phyloP scores from a whole-genome alignment of 2,113 vertebrate species.

The Edolisoma coerulescens region DNA sequence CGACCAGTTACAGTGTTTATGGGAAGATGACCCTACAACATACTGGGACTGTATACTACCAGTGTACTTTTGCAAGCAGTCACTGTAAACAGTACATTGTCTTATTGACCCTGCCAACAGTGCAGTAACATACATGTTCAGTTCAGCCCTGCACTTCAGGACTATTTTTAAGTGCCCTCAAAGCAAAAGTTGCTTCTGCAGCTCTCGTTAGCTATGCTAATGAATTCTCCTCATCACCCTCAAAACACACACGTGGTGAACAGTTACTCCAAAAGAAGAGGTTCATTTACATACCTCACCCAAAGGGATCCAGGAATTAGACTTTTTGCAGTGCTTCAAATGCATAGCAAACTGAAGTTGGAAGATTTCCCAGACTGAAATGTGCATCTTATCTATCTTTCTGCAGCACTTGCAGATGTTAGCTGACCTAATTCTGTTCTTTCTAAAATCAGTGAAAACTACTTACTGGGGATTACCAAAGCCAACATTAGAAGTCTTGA shows the following conservation, averaged over 20 bases:
- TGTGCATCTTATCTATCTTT: neutral
- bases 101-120: neutral
- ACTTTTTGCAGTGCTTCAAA: constrained; percentile 15
- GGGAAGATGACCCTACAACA: neutral
- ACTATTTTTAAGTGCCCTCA: neutral
- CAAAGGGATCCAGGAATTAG: neutral
- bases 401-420: neutral
- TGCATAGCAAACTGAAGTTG: neutral
- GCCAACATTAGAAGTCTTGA: neutral
- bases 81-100: neutral
- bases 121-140: neutral
- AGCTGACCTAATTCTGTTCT: neutral
- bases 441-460: neutral
- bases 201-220: neutral
- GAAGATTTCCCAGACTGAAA: neutral
- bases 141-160: neutral
- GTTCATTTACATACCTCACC: neutral
- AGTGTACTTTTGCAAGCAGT: neutral
- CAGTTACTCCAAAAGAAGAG: neutral
- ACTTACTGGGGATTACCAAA: neutral
- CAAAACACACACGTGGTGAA: neutral
- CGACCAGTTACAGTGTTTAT: neutral
- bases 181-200: neutral
- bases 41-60: neutral
- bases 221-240: neutral